Conservation (phyloP, 1,140 invertebrate species). For the Choristoneura fumiferana region DNA sequence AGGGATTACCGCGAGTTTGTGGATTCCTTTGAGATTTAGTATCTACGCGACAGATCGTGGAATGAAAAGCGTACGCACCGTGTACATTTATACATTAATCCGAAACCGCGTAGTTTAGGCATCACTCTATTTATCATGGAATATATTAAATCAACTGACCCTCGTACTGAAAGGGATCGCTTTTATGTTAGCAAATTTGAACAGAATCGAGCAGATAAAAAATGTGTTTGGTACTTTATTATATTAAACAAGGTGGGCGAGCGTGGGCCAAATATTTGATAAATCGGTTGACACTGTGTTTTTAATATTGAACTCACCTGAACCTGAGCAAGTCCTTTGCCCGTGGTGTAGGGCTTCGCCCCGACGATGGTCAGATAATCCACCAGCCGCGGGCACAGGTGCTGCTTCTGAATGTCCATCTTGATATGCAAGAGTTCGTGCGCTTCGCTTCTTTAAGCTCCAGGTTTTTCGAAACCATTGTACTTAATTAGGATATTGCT, state of each 20-base stretch:
- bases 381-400: constrained; percentile 89
- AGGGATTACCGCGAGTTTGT: background rate
- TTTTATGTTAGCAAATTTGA: no score
- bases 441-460: constrained; percentile 34
- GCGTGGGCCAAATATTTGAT: no score
- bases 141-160: no score
- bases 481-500: constrained; percentile 69
- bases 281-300: no score
- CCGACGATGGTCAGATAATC: constrained; percentile 99
- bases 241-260: no score
- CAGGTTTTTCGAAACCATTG: constrained; percentile 52
- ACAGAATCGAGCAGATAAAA: no score
- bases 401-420: constrained; percentile 87
- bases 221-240: no score
- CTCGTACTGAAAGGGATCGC: no score
- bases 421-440: constrained; percentile 43
- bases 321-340: constrained; percentile 84
- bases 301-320: constrained; percentile 77
- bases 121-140: no score
- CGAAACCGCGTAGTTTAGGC: no score
- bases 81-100: no score
- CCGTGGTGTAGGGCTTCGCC: constrained; percentile 84
- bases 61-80: background rate
- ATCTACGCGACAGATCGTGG: background rate
- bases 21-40: no score